Evolutionary conservation across 2,888 invertebrate genomes (phyloP).

Genomic region (Acronicta aceris): DNA sequence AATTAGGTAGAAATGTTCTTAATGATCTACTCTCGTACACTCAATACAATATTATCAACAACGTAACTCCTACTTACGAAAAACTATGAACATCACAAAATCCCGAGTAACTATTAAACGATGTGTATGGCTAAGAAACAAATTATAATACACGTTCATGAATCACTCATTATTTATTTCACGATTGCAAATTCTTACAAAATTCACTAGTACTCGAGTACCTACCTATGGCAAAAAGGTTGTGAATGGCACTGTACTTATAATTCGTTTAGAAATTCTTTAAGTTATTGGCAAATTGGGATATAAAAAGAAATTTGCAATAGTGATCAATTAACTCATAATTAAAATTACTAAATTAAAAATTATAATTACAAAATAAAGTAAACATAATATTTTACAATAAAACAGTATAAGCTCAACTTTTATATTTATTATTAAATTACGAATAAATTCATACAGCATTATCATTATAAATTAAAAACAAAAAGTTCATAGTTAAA

Average conservation of each 20-base stretch:
- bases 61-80: slow-evolving; percentile 82
- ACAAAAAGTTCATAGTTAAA: slow-evolving; percentile 63
- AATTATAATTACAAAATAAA: slow-evolving; percentile 71
- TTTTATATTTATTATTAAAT: slow-evolving; percentile 51
- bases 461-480: slow-evolving; percentile 56
- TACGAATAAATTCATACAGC: slow-evolving; percentile 59
- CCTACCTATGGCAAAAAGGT: slow-evolving; percentile 56
- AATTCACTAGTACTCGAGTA: slow-evolving; percentile 46
- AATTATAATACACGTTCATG: slow-evolving; percentile 55
- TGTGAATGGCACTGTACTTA: slow-evolving; percentile 65
- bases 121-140: slow-evolving; percentile 72
- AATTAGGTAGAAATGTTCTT: slow-evolving; percentile 84
- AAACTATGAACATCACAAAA: slow-evolving; percentile 84
- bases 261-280: slow-evolving; percentile 52
- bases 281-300: slow-evolving; percentile 63
- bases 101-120: slow-evolving; percentile 61
- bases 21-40: slow-evolving; percentile 75
- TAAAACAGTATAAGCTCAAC: slow-evolving; percentile 79
- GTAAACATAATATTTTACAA: slow-evolving; percentile 69
- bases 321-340: slow-evolving; percentile 57
- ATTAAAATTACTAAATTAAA: slow-evolving; percentile 57
- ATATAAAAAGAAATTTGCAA: slow-evolving; percentile 63
- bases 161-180: slow-evolving; percentile 50
- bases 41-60: slow-evolving; percentile 81
- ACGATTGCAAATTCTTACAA: slow-evolving; percentile 66